A percentile compares a stretch with the other conserved stretches of the same genome.
Conservation (phyloP, 1,140 invertebrate species). For the Whitmania pigra region DNA sequence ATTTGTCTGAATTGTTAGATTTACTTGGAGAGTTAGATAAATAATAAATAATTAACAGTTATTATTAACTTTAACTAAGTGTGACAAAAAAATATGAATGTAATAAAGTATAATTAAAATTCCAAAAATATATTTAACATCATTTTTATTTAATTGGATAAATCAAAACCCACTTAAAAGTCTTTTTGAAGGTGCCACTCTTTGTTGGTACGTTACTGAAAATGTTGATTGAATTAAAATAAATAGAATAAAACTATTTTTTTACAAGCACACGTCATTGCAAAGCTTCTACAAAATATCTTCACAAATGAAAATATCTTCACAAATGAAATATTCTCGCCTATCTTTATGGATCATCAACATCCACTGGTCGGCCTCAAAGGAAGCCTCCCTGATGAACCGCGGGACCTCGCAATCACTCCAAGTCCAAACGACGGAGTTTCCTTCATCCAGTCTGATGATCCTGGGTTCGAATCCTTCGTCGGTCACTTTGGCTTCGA, state of each 20-base stretch:
- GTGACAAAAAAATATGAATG: no score
- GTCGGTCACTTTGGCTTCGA: constrained; percentile 34
- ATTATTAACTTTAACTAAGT: no score
- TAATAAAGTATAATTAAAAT: no score
- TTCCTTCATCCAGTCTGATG: constrained; percentile 38
- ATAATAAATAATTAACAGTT: no score
- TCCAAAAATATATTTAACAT: no score
- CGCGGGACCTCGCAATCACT: constrained; percentile 33
- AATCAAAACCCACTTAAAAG: constrained; percentile 30
- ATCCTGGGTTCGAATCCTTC: constrained; percentile 36
- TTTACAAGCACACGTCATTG: background rate
- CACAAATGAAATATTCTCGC: background rate
- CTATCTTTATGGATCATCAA: background rate
- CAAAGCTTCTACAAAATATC: background rate
- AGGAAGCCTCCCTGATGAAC: constrained; percentile 34
- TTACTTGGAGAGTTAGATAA: no score
- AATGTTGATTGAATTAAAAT: no score
- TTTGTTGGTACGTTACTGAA: constrained; percentile 26
- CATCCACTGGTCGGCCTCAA: background rate
- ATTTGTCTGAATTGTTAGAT: no score
- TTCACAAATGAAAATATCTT: background rate
- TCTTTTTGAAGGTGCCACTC: constrained; percentile 30
- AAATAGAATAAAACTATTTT: no score
- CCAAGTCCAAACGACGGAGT: constrained; percentile 38
- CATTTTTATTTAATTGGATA: no score